Base-by-base conservation (phyloP, 2,888 invertebrate genomes). In the Elegia similella region DNA sequence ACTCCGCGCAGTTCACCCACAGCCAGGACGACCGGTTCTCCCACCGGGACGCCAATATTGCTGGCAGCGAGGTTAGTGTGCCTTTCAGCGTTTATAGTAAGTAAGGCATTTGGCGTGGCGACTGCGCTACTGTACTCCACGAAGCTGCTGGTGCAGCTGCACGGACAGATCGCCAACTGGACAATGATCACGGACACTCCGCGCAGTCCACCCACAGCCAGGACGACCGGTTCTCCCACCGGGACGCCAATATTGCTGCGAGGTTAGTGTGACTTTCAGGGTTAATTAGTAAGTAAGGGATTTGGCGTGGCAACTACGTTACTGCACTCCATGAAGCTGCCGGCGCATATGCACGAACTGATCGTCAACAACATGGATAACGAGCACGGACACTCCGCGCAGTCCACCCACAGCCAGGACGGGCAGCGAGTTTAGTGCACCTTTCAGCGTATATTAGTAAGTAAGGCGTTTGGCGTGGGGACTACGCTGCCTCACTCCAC, bases 231-330 rank as follows among this genome's bases (percentile, higher is more conserved):
- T 23, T 23, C 23, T 23, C 23, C 23, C 23, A 23, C 23, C 23
- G 23, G 23, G 23, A 23, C 23, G 23, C 23, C 23, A 23, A 23
- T 23, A 23, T 23, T 5, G 23, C 23, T 23, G 23, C 23, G 23
- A 23, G 23, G 5, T 23, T 23, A 23, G 23, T 3, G 2, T 5
- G 23, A 8, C 2, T 7, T n/a, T 43, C 34, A n/a, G 53, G n/a
- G n/a, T n/a, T n/a, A n/a, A n/a, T n/a, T n/a, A n/a, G n/a, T n/a
- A n/a, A n/a, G n/a, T n/a, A n/a, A n/a, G n/a, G n/a, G n/a, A n/a
- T n/a, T 92, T 54, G 92, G 92, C 1, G 92, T 92, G 0, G 92
- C 92, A 6, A 92, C 92, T 0, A 92, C 92, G 0, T 64, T 92
- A 58, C 88, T 87, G 0, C 92, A 92, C 48, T 68, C 82, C 0